Evolutionary conservation across 2,797 vertebrate species (phyloP).

Genomic region (Premnoplex brunnescens): DNA sequence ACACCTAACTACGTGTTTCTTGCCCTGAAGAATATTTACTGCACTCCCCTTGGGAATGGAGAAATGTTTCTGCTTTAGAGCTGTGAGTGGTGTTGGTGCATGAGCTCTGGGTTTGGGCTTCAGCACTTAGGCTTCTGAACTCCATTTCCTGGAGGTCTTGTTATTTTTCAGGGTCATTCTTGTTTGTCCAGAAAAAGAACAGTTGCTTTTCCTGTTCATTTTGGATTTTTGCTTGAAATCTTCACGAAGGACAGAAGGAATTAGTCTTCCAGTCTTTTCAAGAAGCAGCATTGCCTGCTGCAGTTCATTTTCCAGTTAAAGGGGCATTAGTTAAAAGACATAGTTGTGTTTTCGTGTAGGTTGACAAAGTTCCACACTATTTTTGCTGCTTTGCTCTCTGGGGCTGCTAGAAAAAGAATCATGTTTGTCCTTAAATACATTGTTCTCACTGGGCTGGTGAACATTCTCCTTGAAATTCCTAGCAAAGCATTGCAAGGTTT

Average conservation of each 20-base stretch:
- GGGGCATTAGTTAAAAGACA: not conserved
- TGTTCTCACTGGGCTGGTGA: not conserved
- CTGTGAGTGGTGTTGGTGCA: not conserved
- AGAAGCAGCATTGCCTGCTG: not conserved
- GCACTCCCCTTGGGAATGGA: not conserved
- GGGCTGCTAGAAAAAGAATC: not conserved
- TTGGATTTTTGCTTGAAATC: not conserved
- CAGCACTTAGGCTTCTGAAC: not conserved
- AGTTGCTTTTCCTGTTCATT: not conserved
- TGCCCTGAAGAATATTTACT: not conserved
- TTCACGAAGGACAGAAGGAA: not conserved
- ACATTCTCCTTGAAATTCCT: not conserved
- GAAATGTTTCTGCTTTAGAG: not conserved
- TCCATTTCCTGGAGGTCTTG: not conserved
- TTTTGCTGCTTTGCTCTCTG: not conserved
- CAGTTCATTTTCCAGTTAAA: not conserved
- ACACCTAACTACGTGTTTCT: accelerated
- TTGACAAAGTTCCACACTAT: not conserved
- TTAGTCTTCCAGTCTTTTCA: not conserved
- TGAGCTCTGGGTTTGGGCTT: not conserved
- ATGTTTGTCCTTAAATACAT: not conserved
- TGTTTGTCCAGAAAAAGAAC: not conserved
- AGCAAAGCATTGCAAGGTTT: not conserved
- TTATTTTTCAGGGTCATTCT: not conserved
- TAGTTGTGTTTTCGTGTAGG: not conserved